Evolutionary conservation across 2,888 invertebrate genomes (phyloP).

Genomic region (Melipona bicolor): DNA sequence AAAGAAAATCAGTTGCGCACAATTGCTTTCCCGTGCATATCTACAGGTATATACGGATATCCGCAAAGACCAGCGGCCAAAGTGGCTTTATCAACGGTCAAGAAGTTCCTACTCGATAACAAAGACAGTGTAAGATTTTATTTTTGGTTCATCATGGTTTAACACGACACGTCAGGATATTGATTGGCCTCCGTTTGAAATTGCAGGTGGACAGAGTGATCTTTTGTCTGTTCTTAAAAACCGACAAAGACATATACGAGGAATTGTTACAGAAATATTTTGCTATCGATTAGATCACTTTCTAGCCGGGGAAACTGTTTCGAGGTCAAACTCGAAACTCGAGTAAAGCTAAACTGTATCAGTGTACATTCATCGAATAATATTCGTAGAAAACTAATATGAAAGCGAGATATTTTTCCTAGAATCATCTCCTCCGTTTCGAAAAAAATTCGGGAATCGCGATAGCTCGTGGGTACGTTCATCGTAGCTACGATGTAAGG

Average conservation of each 20-base stretch:
- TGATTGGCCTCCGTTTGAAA: conserved; percentile 15
- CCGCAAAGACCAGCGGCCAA: conserved; percentile 92
- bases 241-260: conserved; percentile 90
- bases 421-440: conserved; percentile 1
- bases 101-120: conserved; percentile 87
- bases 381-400: conserved; percentile 47
- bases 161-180: accelerated
- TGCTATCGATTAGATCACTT: conserved; percentile 84
- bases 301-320: neutral
- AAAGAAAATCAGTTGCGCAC: conserved; percentile 86
- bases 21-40: conserved; percentile 95
- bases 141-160: accelerated
- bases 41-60: conserved; percentile 96
- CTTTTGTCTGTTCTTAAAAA: conserved; percentile 91
- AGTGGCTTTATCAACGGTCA: conserved; percentile 89
- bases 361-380: conserved; percentile 34
- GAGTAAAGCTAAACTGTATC: conserved; percentile 44
- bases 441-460: neutral
- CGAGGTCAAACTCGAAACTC: neutral
- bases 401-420: conserved; percentile 18
- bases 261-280: conserved; percentile 90
- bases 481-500: no score
- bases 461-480: no score
- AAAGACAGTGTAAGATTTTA: conserved; percentile 83
- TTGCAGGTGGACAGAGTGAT: conserved; percentile 89